These are phyloP conservation scores for Acanthornis magna DNA, from an alignment of 2,797 vertebrate genomes.

Conservation along the genomic window DNA sequence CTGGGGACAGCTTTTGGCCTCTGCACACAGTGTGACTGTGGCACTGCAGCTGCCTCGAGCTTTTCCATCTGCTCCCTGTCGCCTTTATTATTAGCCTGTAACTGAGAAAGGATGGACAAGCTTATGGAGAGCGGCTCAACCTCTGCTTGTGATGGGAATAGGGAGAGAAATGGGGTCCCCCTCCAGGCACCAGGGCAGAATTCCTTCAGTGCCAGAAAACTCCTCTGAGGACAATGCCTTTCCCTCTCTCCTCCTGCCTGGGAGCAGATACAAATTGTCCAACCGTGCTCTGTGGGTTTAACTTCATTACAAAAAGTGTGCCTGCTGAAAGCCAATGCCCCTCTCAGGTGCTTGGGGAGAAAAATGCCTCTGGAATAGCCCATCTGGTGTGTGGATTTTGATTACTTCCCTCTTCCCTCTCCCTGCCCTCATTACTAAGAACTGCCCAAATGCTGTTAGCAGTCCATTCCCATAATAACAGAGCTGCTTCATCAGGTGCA, in stretches of 20 bases:
- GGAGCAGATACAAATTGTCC: background rate
- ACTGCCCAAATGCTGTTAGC: constrained; percentile 23
- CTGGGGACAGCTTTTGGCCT: background rate
- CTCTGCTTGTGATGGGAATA: background rate
- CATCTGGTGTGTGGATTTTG: background rate
- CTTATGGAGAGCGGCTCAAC: background rate
- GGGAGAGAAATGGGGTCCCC: background rate
- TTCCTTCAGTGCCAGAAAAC: background rate
- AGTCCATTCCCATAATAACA: constrained; percentile 5
- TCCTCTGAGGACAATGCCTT: background rate
- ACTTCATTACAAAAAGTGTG: constrained; percentile 28
- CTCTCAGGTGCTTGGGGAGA: constrained; percentile 50
- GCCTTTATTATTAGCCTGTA: background rate
- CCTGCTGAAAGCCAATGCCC: constrained; percentile 35
- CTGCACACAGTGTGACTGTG: background rate
- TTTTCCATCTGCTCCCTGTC: background rate
- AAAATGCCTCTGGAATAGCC: constrained; percentile 43
- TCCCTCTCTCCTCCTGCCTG: background rate
- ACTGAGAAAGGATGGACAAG: background rate
- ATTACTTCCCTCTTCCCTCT: constrained; percentile 9
- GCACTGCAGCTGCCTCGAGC: background rate
- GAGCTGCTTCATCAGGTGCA: background rate
- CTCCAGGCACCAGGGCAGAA: background rate
- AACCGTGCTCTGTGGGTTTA: constrained; percentile 3
- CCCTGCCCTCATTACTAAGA: constrained; percentile 11